Evolutionary conservation across 2,888 invertebrate species (phyloP), one percentile per base, ranked within the genome.

Genomic region (Sisyra terminalis): DNA sequence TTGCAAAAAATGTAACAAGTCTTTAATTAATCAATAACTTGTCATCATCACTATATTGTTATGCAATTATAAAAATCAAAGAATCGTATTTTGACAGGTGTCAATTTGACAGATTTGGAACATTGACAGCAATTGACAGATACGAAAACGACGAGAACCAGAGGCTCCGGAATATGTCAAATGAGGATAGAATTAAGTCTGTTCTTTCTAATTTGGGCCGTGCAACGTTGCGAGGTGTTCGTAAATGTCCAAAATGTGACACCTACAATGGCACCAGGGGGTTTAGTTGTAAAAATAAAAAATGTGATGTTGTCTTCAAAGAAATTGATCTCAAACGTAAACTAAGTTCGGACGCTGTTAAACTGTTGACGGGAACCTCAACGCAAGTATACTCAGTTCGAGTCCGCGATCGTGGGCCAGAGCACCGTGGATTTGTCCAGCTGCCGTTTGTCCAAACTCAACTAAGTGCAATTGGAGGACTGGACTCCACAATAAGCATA

Each of bases 231-330:
- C 60, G 85, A 40, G 85, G 85, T 4, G 70, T 85, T 1, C 67
- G 77, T 49, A 79, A 77, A 53, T 87, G 85, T 54, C 71, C 71
- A 0, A 77, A 77, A 53, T 87, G 86, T 63, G 79, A 80, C 0
- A 72, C 72, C 2, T 73, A 73, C 47, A 86, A 83, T 59, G 85
- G 85, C 2, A 81, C 80, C 1, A 65, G 84, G 42, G 78, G 81
- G n/a, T 64, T 72, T 15, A 70, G 70, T 47, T 82, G 83, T 55
- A 81, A 81, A 57, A 82, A 81, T 55, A 75, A 75, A 55, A 60
- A 66, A 10, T 83, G 82, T 56, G 71, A 73, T 56, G 72, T 69
- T 11, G 69, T 77, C 1, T 76, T 80, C 51, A 75, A 75, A 55
- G 71, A 73, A 55, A 67, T 62, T 2, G 65, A 65, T 39, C 70